Conservation (phyloP, 2,113 vertebrate species). For the Apus apus region DNA sequence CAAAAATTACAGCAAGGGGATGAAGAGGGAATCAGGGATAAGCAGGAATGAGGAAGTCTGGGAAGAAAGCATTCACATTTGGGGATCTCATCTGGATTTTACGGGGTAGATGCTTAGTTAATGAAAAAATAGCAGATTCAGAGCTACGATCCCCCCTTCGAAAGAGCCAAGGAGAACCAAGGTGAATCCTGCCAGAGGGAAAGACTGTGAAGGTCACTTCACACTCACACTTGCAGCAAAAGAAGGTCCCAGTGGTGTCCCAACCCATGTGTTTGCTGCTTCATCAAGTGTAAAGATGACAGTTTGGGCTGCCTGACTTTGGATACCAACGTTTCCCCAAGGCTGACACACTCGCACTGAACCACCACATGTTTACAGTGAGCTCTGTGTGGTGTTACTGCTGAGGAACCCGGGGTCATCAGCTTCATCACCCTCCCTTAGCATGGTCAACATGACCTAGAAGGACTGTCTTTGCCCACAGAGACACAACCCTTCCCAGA, state of each 20-base stretch:
- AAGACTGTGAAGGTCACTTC: not conserved
- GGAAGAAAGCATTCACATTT: accelerated
- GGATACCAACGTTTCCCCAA: accelerated
- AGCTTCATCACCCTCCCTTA: too few relatives aligned
- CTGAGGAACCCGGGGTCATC: not conserved
- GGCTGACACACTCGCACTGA: accelerated
- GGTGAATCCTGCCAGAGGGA: not conserved
- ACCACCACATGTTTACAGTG: accelerated
- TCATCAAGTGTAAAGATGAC: not conserved
- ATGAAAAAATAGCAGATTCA: not conserved
- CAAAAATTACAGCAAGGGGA: not conserved
- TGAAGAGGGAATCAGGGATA: not conserved
- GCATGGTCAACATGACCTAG: accelerated
- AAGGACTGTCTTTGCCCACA: not conserved
- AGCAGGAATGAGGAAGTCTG: not conserved
- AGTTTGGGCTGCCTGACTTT: not conserved
- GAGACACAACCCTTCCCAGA: not conserved
- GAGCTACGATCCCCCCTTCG: not conserved
- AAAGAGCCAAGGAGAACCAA: not conserved
- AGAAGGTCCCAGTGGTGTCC: not conserved
- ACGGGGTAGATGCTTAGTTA: not conserved
- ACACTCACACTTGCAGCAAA: not conserved
- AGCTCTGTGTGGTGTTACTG: accelerated
- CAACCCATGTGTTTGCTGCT: not conserved
- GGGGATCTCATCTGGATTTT: not conserved